Evolutionary conservation across 1,140 invertebrate species (phyloP).

Genomic region (Caerostris extrusa): DNA sequence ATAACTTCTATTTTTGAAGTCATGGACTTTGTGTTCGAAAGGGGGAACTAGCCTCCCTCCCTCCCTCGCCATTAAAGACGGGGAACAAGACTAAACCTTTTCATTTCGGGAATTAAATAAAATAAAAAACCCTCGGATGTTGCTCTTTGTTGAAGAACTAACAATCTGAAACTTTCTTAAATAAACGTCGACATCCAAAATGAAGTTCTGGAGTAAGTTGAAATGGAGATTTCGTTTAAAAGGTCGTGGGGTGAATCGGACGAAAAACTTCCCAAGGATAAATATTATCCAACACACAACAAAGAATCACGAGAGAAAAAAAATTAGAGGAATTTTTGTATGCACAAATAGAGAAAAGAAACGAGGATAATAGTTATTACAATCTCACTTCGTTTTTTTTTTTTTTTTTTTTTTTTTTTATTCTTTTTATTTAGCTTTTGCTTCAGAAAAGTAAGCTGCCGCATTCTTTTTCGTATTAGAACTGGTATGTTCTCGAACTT

Average conservation of each 20-base stretch:
- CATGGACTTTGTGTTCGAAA: no score
- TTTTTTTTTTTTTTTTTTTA: no score
- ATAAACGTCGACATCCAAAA: no score
- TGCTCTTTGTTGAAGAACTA: no score
- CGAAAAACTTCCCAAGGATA: conserved; percentile 23
- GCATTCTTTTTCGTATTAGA: not conserved
- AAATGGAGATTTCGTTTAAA: not conserved
- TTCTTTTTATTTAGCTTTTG: not conserved
- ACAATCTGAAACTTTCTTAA: no score
- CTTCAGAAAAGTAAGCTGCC: not conserved
- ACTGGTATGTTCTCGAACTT: not conserved
- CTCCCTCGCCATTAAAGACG: no score
- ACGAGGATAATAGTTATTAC: conserved; percentile 31
- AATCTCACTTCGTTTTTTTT: not conserved
- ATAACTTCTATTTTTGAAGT: no score
- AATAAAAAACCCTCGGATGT: no score
- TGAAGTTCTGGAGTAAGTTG: no score
- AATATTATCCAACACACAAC: conserved; percentile 34
- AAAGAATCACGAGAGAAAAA: not conserved
- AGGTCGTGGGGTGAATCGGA: not conserved
- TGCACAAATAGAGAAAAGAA: conserved; percentile 42
- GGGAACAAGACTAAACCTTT: no score
- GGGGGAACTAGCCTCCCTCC: no score
- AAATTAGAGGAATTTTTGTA: not conserved
- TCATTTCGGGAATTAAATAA: no score